Base-by-base conservation (phyloP, 1,140 invertebrate genomes). In the Drosophila guanche region DNA sequence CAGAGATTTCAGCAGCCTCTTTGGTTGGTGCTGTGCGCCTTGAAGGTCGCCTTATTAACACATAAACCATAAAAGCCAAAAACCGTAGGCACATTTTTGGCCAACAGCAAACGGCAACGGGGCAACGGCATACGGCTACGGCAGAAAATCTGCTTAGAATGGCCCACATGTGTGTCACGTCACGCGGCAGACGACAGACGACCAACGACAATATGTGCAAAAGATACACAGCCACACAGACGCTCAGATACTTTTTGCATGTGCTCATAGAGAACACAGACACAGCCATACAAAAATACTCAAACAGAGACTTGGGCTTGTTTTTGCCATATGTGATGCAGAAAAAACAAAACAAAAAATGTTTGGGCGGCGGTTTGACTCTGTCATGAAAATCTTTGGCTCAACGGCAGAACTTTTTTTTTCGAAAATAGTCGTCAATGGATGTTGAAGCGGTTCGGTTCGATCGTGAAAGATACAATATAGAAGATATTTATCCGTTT, bases 21-120 rank as follows among this genome's bases (percentile, higher is more conserved):
- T 54, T 20, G 75, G 50, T 20, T 20, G 16, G 16, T 20, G 16
- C 16, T 0, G 16, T 67, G 27, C 33, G 10, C 10, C 33, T 60
- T 86, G 81, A 85, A 85, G 81, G 81, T 85, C 77, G 81, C 51
- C 81, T 86, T 85, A 86, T 86, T 86, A 85, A 85, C 81, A 86
- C 81, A 85, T 86, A 86, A 85, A 77, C 81, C 83, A 86, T 88
- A 81, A 86, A 85, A 88, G 81, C 77, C 68, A 83, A 81, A 79
- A 67, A 81, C 47, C 73, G 76, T 85, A 85, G 81, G 81, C 81
- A 85, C 81, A 86, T 81, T 77, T 86, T 85, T 85, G 81, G 73
- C 83, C 67, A 77, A 80, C 33, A 37, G 4, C 33, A 37, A 79
- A 75, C 72, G 54, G 55, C 48, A 60, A 75, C 55, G 52, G 40